These are phyloP conservation scores for Pollachius pollachius DNA, from an alignment of 2,113 vertebrate genomes.

Conservation along the genomic window DNA sequence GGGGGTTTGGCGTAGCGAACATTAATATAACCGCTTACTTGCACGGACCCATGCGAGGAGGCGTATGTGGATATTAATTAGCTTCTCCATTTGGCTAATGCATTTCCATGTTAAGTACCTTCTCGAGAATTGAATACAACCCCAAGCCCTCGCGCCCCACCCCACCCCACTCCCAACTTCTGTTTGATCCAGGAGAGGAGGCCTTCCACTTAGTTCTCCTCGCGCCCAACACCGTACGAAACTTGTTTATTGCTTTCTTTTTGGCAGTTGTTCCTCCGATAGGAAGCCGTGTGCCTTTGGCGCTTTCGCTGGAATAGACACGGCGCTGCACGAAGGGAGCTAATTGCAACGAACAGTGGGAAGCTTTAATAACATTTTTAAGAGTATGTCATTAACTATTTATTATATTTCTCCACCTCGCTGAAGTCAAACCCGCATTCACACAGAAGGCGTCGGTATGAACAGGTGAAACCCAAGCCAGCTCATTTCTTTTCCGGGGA, in stretches of 20 bases:
- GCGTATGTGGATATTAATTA: constrained; percentile 35
- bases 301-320: constrained; percentile 27
- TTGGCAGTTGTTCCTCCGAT: constrained; percentile 40
- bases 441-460: too few relatives aligned
- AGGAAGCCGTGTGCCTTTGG: constrained; percentile 22
- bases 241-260: constrained; percentile 47
- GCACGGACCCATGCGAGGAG: constrained; percentile 10
- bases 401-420: not conserved
- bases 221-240: constrained; percentile 36
- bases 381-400: constrained; percentile 10
- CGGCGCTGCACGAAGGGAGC: constrained; percentile 5
- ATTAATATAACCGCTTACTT: constrained; percentile 2
- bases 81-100: constrained; percentile 31
- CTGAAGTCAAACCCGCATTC: too few relatives aligned
- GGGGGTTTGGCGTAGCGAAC: constrained; percentile 5
- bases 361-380: not conserved
- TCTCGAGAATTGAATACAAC: constrained; percentile 42
- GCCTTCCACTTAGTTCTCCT: constrained; percentile 36
- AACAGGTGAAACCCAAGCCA: too few relatives aligned
- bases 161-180: constrained; percentile 28
- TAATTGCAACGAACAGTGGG: constrained; percentile 31
- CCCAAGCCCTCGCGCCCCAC: constrained; percentile 1
- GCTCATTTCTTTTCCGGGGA: too few relatives aligned
- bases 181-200: constrained; percentile 32
- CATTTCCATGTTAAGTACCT: constrained; percentile 14